Evolutionary conservation across 2,113 vertebrate species (phyloP).

Genomic region (Charina bottae): DNA sequence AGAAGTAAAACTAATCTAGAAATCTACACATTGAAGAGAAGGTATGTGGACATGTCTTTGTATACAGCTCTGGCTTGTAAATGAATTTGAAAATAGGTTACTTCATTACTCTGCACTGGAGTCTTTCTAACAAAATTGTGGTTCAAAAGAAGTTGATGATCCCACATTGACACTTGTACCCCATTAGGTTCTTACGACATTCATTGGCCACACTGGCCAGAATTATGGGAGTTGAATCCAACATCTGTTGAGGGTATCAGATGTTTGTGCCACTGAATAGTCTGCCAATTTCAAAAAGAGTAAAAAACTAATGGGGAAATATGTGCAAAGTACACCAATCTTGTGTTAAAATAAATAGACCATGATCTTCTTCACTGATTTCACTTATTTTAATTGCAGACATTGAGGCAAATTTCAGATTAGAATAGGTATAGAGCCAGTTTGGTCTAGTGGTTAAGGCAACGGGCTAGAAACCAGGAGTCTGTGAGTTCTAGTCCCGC

Average conservation of each 20-base stretch:
- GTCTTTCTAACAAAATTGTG: background rate
- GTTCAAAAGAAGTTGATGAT: background rate
- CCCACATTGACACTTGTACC: background rate
- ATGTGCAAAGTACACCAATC: background rate
- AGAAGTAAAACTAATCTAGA: background rate
- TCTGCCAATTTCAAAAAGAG: background rate
- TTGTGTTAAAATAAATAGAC: background rate
- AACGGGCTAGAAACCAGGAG: too few relatives aligned
- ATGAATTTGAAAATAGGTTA: background rate
- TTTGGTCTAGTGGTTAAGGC: too few relatives aligned
- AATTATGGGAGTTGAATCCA: background rate
- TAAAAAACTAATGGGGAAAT: background rate
- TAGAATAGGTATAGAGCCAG: too few relatives aligned
- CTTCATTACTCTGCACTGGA: background rate
- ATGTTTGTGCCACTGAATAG: background rate
- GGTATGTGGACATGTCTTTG: background rate
- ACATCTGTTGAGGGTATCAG: background rate
- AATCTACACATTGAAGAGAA: background rate
- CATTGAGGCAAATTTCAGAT: background rate
- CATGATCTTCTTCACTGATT: background rate
- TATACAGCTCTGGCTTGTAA: background rate
- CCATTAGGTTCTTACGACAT: background rate
- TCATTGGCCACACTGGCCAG: background rate
- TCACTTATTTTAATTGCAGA: background rate
- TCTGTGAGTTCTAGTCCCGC: too few relatives aligned